Evolutionary conservation across 30 jellyfish, hydroid and myxozoan genomes (phyloP).

Genomic region (Cassiopea xamachana): DNA sequence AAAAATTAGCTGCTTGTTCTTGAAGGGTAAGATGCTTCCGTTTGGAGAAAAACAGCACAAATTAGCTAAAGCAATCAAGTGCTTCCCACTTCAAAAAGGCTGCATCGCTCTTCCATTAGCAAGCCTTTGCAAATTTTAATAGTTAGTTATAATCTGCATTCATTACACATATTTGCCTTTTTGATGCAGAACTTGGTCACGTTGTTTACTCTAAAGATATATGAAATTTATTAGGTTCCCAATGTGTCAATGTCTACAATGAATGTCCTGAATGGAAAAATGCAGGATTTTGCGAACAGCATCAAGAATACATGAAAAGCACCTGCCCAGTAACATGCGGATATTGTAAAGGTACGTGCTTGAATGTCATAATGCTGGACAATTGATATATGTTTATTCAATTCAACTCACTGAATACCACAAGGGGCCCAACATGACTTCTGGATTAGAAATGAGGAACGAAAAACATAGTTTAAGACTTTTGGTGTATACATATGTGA

Average conservation of each 20-base stretch:
- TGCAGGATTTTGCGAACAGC: constrained; percentile 66
- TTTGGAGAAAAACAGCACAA: background rate
- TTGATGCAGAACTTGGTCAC: too few relatives aligned
- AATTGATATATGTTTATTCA: background rate
- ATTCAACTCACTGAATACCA: background rate
- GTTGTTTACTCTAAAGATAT: background rate
- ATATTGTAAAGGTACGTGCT: constrained; percentile 47
- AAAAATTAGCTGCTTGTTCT: background rate
- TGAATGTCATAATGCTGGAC: background rate
- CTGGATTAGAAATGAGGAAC: background rate
- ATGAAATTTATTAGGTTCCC: constrained; percentile 3
- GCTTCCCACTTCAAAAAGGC: too few relatives aligned
- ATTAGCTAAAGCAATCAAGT: too few relatives aligned
- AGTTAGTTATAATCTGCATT: too few relatives aligned
- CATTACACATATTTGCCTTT: too few relatives aligned
- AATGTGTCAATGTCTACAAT: constrained; percentile 56
- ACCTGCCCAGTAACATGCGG: constrained; percentile 79
- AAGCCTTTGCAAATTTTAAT: too few relatives aligned
- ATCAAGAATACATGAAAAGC: constrained; percentile 56
- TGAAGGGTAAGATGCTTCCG: background rate
- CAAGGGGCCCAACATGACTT: background rate
- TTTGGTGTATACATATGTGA: background rate
- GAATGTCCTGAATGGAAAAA: constrained; percentile 73
- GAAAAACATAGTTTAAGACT: background rate
- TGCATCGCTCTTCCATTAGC: too few relatives aligned